A percentile compares a stretch with the other conserved stretches of the same genome.
These are phyloP conservation scores for Chroicocephalus ridibundus DNA, from an alignment of 2,113 vertebrate species.

Conservation along the genomic window DNA sequence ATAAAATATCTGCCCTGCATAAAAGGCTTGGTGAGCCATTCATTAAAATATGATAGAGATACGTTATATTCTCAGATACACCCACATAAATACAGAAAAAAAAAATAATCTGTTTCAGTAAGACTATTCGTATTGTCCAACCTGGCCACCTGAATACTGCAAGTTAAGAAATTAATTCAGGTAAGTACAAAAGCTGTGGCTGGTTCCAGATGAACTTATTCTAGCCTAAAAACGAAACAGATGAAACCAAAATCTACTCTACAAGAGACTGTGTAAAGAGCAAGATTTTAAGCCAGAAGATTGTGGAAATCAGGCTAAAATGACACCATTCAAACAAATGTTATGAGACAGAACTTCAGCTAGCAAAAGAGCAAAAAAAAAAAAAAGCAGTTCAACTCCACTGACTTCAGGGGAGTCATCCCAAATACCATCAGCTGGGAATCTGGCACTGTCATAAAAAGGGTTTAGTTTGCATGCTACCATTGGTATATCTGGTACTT, in stretches of 20 bases:
- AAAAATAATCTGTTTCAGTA: background rate
- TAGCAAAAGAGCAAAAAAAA: background rate
- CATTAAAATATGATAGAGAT: background rate
- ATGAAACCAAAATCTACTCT: background rate
- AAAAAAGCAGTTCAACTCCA: background rate
- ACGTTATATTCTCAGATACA: background rate
- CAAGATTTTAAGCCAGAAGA: background rate
- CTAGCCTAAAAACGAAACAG: background rate
- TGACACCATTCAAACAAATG: background rate
- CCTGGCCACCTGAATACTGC: background rate
- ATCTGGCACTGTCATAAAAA: background rate
- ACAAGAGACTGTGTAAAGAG: background rate
- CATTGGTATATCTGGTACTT: background rate
- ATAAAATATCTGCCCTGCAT: background rate
- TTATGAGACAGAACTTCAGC: background rate
- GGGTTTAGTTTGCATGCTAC: background rate
- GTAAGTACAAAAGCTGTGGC: background rate
- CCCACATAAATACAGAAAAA: background rate
- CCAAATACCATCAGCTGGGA: background rate
- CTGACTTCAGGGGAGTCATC: background rate
- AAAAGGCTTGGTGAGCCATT: constrained; percentile 1
- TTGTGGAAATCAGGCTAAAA: background rate
- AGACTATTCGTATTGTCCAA: background rate
- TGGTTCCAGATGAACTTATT: background rate
- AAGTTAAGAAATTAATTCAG: background rate